Evolutionary conservation across 2,888 invertebrate genomes (phyloP).

Genomic region (Noctua pronuba): DNA sequence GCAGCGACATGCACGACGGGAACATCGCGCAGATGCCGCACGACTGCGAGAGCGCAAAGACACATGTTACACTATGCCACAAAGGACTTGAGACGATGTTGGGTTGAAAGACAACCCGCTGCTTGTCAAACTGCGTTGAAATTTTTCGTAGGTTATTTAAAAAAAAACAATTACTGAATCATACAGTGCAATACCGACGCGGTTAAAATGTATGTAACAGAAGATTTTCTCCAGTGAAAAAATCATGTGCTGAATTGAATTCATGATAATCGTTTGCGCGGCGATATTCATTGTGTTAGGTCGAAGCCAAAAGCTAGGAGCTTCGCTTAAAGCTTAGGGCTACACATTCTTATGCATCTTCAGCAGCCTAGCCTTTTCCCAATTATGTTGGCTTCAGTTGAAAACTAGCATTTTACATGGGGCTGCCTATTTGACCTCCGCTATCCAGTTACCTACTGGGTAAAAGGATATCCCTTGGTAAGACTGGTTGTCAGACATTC

Average conservation of each 20-base stretch:
- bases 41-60: slow-evolving; percentile 74
- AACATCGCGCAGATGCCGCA: slow-evolving; percentile 89
- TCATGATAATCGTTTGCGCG: neutral
- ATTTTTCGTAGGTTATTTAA: neutral
- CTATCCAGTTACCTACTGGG: neutral
- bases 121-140: neutral
- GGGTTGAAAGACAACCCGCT: neutral
- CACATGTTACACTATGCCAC: slow-evolving; percentile 22
- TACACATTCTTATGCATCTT: neutral
- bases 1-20: slow-evolving; percentile 89
- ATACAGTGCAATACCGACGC: neutral
- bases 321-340: slow-evolving; percentile 1
- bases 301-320: neutral
- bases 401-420: neutral
- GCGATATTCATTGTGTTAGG: neutral
- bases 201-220: neutral
- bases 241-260: neutral
- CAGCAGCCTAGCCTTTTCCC: neutral
- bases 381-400: neutral
- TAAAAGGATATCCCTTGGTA: neutral
- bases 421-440: neutral
- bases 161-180: neutral
- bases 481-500: neutral
- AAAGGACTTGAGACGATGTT: neutral
- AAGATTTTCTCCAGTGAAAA: neutral